Evolutionary conservation across 2,113 vertebrate species (phyloP), one percentile per base, ranked within the genome.

Genomic region (Sinocyclocheilus anshuiensis): DNA sequence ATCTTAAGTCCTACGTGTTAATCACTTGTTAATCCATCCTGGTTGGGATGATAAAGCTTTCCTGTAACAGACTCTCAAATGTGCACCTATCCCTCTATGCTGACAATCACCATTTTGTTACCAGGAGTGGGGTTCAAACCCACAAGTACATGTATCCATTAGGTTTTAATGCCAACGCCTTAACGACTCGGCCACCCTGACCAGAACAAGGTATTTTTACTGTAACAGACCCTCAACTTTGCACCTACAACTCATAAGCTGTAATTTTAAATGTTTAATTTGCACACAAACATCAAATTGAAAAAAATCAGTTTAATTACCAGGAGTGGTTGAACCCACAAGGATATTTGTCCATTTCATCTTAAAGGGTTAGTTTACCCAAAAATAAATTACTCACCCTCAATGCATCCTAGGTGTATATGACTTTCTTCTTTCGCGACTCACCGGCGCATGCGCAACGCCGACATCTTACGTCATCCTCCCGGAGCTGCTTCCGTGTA

Each of bases 121-220:
- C 2, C 29, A 33, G 2, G 29, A 33, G 29, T 33, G 29, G 39
- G 55, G 18, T n/a, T 59, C 3, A 1, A n/a, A 59, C 20, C 57
- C 20, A 59, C 57, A 2, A 59, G 20, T 20, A 24, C 22, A n/a
- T 61, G 9, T 9, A 22, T 61, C 22, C 22, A 61, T n/a, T 61
- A 9, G 9, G 11, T n/a, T 1, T 11, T 61, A n/a, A 59, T 2
- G 11, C 45, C 3, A 10, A 61, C 4, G n/a, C 59, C 59, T 24
- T 63, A 24, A 63, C 59, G n/a, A 63, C 59, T 63, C n/a, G 1
- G n/a, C 67, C 67, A 63, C n/a, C n/a, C 59, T 63, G 61, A 1
- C 4, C 9, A 24, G 4, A 4, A n/a, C 8, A 11, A 3, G 1
- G 22, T 0, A 0, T 24, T 13, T 4, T 12, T 63, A 12, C 4